Evolutionary conservation across 2,888 invertebrate species (phyloP).

Genomic region (Choristoneura rosaceana): DNA sequence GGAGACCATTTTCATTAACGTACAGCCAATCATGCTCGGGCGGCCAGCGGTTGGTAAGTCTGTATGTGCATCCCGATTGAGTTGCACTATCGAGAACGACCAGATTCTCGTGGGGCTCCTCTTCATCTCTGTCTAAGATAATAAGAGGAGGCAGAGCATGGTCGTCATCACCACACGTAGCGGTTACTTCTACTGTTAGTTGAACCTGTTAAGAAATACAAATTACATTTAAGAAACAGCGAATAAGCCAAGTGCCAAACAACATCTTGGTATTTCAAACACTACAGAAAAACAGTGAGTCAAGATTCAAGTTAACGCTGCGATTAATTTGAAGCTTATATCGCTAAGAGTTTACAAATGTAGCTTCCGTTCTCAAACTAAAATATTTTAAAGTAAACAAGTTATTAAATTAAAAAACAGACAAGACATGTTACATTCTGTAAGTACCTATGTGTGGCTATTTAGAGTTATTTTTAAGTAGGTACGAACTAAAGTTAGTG

Average conservation of each 20-base stretch:
- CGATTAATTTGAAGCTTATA: too few species aligned
- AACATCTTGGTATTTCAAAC: too few species aligned
- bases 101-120: constrained; percentile 65
- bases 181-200: constrained; percentile 61
- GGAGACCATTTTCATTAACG: constrained; percentile 69
- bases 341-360: too few species aligned
- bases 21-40: constrained; percentile 72
- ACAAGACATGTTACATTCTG: background rate
- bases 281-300: too few species aligned
- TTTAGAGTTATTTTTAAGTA: background rate
- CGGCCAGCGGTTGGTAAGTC: constrained; percentile 73
- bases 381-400: too few species aligned
- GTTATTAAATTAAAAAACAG: too few species aligned
- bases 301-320: too few species aligned
- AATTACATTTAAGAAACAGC: background rate
- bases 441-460: background rate
- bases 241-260: background rate
- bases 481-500: background rate
- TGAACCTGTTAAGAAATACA: constrained; percentile 57
- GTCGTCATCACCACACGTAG: constrained; percentile 57
- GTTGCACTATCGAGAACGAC: constrained; percentile 58
- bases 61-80: constrained; percentile 64
- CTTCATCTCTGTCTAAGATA: constrained; percentile 73
- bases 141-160: constrained; percentile 67
- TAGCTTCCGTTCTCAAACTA: too few species aligned